These are phyloP conservation scores for Trochalopteron elliotii DNA, from an alignment of 2,113 vertebrate genomes.

Conservation along the genomic window DNA sequence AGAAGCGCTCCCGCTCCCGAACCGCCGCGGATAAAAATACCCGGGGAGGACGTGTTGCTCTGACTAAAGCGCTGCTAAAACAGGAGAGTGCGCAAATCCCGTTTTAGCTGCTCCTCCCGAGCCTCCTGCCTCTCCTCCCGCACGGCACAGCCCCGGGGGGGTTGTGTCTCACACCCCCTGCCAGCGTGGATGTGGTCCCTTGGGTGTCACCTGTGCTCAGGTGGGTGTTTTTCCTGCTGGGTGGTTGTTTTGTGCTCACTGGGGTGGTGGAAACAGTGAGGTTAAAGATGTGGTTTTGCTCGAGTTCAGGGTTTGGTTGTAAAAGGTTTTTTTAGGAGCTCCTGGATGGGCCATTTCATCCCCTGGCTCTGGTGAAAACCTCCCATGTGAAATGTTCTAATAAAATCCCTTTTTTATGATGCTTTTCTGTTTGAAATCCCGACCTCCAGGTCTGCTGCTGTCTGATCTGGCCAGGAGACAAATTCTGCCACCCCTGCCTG, in stretches of 20 bases:
- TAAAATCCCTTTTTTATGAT: neutral
- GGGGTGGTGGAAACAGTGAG: neutral
- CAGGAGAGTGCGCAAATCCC: neutral
- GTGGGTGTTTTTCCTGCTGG: neutral
- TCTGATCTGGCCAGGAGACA: neutral
- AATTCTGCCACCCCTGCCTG: neutral
- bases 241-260: neutral
- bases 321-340: neutral
- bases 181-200: accelerated
- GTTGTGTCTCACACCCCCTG: neutral
- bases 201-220: accelerated
- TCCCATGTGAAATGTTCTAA: neutral
- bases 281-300: neutral
- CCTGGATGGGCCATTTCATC: neutral
- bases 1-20: neutral
- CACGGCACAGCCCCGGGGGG: accelerated
- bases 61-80: slow-evolving; percentile 31
- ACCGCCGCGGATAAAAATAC: slow-evolving; percentile 26
- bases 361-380: neutral
- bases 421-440: neutral
- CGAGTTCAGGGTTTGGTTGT: neutral
- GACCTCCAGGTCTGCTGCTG: neutral
- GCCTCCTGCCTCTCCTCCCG: neutral
- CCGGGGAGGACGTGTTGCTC: neutral
- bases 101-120: neutral